These are phyloP conservation scores for Apamea sordens DNA, from an alignment of 2,888 invertebrate genomes.

Conservation along the genomic window DNA sequence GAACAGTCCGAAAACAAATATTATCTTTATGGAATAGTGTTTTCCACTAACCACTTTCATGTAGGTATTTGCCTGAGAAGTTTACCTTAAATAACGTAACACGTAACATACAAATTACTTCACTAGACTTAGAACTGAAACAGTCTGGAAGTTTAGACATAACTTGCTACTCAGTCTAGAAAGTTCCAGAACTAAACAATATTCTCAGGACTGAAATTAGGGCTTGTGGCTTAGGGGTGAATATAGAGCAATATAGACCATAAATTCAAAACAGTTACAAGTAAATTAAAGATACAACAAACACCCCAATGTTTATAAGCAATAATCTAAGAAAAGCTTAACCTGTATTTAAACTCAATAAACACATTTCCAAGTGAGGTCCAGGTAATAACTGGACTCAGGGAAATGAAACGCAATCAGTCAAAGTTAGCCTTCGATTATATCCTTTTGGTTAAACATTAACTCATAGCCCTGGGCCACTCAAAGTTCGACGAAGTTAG, in stretches of 20 bases:
- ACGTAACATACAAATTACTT: not conserved
- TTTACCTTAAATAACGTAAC: not conserved
- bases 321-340: conserved; percentile 14
- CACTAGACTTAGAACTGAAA: not conserved
- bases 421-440: conserved; percentile 70
- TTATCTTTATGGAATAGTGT: conserved; percentile 9
- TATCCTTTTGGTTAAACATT: conserved; percentile 62
- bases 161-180: conserved; percentile 19
- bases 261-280: conserved; percentile 26
- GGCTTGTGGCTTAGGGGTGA: not conserved
- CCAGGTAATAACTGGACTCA: conserved; percentile 57
- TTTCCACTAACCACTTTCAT: conserved; percentile 1
- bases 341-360: conserved; percentile 51
- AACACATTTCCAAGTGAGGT: conserved; percentile 52
- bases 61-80: not conserved
- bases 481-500: conserved; percentile 36
- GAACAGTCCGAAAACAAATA: conserved; percentile 13
- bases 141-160: conserved; percentile 12
- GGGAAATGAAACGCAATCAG: conserved; percentile 68
- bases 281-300: conserved; percentile 12
- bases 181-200: conserved; percentile 35
- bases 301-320: conserved; percentile 11
- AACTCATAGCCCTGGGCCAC: conserved; percentile 47
- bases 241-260: not conserved
- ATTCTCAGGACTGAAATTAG: conserved; percentile 22